Base-by-base conservation (phyloP, 2,113 vertebrate species). In the Marmota monax region DNA sequence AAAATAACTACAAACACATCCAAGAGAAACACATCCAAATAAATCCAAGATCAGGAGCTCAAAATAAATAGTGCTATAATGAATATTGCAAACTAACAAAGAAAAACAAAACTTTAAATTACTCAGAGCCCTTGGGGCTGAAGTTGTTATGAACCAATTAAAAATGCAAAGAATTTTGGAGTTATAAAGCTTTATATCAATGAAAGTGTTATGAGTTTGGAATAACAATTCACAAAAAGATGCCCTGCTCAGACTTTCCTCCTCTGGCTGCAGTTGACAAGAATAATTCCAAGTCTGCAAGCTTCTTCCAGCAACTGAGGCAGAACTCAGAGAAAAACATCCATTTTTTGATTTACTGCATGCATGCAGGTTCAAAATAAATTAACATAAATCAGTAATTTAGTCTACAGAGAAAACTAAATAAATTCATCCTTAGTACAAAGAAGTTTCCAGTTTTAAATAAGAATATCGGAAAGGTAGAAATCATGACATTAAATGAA, bases 1-100 rank as follows among this genome's bases (percentile, higher is more conserved):
- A 94, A 95, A 92, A 93, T 85, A 97, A 96, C 93, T 96, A 85
- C 72, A 96, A 96, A 96, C 77, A 88, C 69, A 91, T 96, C 96
- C 96, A 96, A 97, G 56, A 89, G 92, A 91, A 95, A 97, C 45
- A 92, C 67, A 83, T 72, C 69, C 87, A 89, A 96, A 95, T 76
- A 92, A 96, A 97, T 83, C 73, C 61, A 96, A 96, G 84, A 96
- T 95, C 90, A 7, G 88, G 92, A 97, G 92, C 90, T 96, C 92
- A 95, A 94, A 97, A 93, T 74, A 94, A 97, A 94, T n/a, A 45
- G 16, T 72, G 14, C 39, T 88, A 56, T 92, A 88, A 96, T 39
- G 70, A 95, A 80, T 76, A 85, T 37, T 29, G 51, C 70, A 95
- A 94, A 89, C 73, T 96, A 73, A 63, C 83, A 92, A 95, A 73